Evolutionary conservation across 2,113 vertebrate species (phyloP).

Genomic region (Carlito syrichta): DNA sequence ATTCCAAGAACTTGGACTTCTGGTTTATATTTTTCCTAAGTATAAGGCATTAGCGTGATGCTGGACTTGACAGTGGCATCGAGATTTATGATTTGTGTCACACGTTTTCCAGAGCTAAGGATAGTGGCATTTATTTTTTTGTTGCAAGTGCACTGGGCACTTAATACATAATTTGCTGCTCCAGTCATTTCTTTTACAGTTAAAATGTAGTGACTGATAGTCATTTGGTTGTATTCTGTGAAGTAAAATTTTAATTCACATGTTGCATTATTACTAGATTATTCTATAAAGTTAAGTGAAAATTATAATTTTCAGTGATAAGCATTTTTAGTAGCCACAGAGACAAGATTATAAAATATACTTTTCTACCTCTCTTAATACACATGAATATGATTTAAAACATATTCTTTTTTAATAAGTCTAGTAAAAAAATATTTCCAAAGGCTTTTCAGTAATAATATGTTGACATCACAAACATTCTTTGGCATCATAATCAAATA

Average conservation of each 20-base stretch:
- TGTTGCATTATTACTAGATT: background rate
- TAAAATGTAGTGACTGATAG: background rate
- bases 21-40: background rate
- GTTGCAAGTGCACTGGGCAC: background rate
- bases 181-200: background rate
- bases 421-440: background rate
- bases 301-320: background rate
- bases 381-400: background rate
- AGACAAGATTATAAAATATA: background rate
- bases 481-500: background rate
- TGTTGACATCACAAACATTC: background rate
- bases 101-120: accelerated
- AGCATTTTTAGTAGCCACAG: background rate
- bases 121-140: background rate
- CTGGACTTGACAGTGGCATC: background rate
- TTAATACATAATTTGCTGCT: background rate
- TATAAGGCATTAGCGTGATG: background rate
- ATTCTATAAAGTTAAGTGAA: background rate
- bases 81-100: background rate
- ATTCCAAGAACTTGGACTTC: background rate
- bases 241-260: background rate
- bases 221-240: background rate
- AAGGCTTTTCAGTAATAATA: background rate
- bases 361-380: background rate
- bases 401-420: background rate